Base-by-base conservation (phyloP, 2,113 vertebrate species). In the Pithys albifrons region DNA sequence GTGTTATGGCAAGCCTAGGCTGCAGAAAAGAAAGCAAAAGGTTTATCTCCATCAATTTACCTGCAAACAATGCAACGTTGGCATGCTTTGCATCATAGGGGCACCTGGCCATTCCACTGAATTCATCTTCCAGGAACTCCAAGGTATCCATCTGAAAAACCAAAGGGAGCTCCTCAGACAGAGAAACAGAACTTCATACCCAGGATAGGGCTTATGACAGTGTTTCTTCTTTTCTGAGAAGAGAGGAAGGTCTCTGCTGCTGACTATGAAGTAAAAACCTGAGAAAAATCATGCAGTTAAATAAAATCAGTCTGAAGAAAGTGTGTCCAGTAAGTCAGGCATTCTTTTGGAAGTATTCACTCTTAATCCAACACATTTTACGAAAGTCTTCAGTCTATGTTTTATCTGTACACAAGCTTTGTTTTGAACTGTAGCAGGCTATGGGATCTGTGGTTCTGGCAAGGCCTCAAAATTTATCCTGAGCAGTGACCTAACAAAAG, bases 71-170 rank as follows among this genome's bases (percentile, higher is more conserved):
- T 0, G 99, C 99, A 14, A 99, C 98, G 6, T 99, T 99, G 97
- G 99, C 99, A 70, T 99, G 99, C 95, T 99, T 99, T 97, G 99
- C 99, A 84, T 99, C 99, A 19, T 99, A 99, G 6, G 99, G 99
- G 96, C 99, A 99, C 62, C 99, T 99, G 45, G 99, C 99, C 99
- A 99, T 99, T 89, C 99, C 99, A 64, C 99, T 99, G 97, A 99
- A 99, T 96, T 99, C 99, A 95, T 99, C 99, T 91, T 99, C 99
- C 55, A 98, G 96, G 81, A 98, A 98, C 86, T 99, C 99, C 98
- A 99, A 88, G 41, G 98, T 98, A 94, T 99, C 99, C 97, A 98
- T 98, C 99, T 99, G 97, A 96, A 97, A 95, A 82, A 95, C 46
- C 3, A 94, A 96, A 74, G 37, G 41, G 69, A 90, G 27, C 23